phyloP scores from a whole-genome alignment of 2,113 vertebrate genomes.

The Tamias sibiricus region DNA sequence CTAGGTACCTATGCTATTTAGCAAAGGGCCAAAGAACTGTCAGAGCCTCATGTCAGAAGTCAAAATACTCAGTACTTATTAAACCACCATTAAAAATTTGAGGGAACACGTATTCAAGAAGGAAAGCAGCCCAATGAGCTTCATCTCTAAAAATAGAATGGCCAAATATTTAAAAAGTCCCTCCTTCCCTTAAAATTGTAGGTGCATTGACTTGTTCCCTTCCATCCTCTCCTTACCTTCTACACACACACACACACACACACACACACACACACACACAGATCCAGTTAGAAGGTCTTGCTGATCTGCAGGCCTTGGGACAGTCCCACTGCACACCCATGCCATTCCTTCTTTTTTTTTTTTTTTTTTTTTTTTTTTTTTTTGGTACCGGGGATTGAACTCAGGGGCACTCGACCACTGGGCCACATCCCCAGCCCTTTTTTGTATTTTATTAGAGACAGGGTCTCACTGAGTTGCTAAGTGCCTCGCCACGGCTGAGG shows the following conservation, averaged over 20 bases:
- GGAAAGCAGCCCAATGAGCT: background rate
- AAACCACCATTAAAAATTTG: background rate
- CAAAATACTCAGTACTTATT: background rate
- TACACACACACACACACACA: too few relatives aligned
- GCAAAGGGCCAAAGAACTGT: background rate
- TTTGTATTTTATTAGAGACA: too few relatives aligned
- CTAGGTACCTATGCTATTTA: background rate
- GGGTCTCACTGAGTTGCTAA: too few relatives aligned
- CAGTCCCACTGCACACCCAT: too few relatives aligned
- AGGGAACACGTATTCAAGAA: background rate
- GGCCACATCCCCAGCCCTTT: too few relatives aligned
- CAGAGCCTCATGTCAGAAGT: background rate
- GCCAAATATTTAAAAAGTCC: background rate
- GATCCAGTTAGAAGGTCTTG: too few relatives aligned
- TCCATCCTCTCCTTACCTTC: background rate
- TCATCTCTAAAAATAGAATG: background rate
- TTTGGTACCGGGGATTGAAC: too few relatives aligned
- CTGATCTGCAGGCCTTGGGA: background rate
- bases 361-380: too few relatives aligned
- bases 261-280: background rate
- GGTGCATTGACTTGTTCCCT: background rate
- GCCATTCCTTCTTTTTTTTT: too few relatives aligned
- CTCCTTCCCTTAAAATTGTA: background rate
- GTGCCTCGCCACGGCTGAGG: too few relatives aligned
- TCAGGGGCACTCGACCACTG: too few relatives aligned